Evolutionary conservation across 2,888 invertebrate genomes (phyloP), one percentile per base, ranked within the genome.

Genomic region (Drosophila kambysellisi): DNA sequence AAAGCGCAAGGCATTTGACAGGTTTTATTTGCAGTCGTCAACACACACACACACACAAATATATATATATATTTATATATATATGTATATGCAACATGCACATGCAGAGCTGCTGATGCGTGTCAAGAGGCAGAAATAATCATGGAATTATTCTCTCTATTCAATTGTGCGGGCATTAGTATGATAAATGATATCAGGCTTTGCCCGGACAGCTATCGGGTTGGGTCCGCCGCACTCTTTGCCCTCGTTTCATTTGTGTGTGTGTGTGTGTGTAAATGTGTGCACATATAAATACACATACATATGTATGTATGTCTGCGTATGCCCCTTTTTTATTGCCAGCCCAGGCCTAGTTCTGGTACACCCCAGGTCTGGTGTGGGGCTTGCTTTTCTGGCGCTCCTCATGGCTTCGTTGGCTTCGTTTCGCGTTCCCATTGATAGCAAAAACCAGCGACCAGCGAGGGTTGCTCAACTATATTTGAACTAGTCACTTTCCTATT

Each of bases 131-230:
- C 30, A 51, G 51, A n/a, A 29, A 57, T 50, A 43, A 51, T 37
- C 66, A 17, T 57, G 25, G 46, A 52, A 57, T 52, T 43, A 57
- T 52, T 67, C 37, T 41, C 46, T 60, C 64, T 48, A 46, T 67
- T 70, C 79, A 82, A 81, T 80, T 80, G 68, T 79, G 67, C 73
- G 63, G 63, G 77, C 81, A 80, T 81, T 80, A 80, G 76, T 71
- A 71, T 83, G 81, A 81, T 81, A 81, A 81, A 80, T 83, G 73
- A 81, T 83, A 81, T 68, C 58, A 32, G 58, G 74, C 75, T 60
- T 72, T 72, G 57, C 29, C 33, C 51, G 29, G 56, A 11, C 30
- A 50, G 48, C 56, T 67, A 46, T 39, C 37, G 54, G 54, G 37
- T 56, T 39, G 11, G 54, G 17, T 33, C 9, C 15, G 53, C 9